These are phyloP conservation scores for Heliopora coerulea DNA, from an alignment of 92 coral and sea anemone species.

Conservation along the genomic window DNA sequence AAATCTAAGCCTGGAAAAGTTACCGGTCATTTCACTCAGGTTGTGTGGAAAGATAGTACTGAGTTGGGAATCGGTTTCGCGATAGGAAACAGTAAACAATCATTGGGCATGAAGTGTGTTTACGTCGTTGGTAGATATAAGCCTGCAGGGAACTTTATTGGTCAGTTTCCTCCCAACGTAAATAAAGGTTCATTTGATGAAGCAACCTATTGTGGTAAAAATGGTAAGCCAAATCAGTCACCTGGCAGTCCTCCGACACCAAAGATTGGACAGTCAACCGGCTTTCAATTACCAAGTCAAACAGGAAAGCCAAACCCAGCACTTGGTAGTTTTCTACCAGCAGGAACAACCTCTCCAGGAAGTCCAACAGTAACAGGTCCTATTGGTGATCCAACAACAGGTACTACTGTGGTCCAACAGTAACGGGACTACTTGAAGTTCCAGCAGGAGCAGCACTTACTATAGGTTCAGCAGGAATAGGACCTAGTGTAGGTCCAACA, in stretches of 20 bases:
- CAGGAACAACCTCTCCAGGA: neutral
- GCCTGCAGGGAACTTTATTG: constrained; percentile 72
- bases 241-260: no score
- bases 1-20: constrained; percentile 60
- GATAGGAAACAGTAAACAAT: constrained; percentile 49
- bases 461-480: neutral
- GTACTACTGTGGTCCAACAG: constrained; percentile 17
- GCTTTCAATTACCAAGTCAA: no score
- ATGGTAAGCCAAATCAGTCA: constrained; percentile 40
- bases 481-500: constrained; percentile 28
- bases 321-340: constrained; percentile 51
- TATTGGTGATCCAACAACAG: constrained; percentile 14
- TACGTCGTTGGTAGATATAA: constrained; percentile 89
- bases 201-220: constrained; percentile 58
- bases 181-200: constrained; percentile 73
- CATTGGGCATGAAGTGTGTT: constrained; percentile 86
- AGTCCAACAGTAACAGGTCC: neutral
- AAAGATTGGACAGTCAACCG: no score
- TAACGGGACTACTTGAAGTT: neutral
- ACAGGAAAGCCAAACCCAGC: no score
- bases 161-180: constrained; percentile 55
- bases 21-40: constrained; percentile 88
- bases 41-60: constrained; percentile 81
- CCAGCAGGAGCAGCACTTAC: constrained; percentile 14
- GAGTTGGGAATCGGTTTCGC: constrained; percentile 82